Evolutionary conservation across 2,888 invertebrate species (phyloP).

Genomic region (Ochropleura leucogaster): DNA sequence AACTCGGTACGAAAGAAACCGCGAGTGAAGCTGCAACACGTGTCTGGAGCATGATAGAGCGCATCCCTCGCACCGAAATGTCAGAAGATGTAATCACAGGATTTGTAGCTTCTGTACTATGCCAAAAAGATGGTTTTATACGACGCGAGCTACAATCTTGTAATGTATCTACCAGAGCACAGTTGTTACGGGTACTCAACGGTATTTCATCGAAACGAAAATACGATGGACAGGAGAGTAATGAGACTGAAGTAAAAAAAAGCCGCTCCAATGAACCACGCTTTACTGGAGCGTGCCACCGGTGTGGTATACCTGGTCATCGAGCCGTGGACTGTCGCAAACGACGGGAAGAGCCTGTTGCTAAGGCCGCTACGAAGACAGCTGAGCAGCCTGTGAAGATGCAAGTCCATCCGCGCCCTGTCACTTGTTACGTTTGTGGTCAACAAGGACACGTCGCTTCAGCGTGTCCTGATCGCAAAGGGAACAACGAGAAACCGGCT

Average conservation of each 20-base stretch:
- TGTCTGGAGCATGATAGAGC: too few relatives aligned
- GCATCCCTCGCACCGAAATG: too few relatives aligned
- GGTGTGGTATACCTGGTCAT: not conserved
- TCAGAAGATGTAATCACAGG: too few relatives aligned
- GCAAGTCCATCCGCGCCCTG: not conserved
- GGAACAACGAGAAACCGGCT: not conserved
- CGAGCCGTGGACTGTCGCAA: not conserved
- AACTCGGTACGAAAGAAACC: not conserved
- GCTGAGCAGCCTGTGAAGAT: not conserved
- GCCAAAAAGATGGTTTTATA: not conserved
- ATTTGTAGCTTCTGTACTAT: too few relatives aligned
- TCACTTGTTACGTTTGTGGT: not conserved
- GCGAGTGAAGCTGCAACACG: not conserved
- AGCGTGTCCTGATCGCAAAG: not conserved
- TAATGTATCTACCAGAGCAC: not conserved
- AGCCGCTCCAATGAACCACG: too few relatives aligned
- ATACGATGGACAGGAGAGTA: not conserved
- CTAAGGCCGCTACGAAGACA: not conserved
- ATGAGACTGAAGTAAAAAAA: not conserved
- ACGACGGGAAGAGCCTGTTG: not conserved
- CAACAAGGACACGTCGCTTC: not conserved
- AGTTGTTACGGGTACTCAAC: not conserved
- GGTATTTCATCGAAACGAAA: not conserved
- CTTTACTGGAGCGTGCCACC: too few relatives aligned
- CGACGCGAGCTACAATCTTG: not conserved